Evolutionary conservation across 1,140 invertebrate species (phyloP).

Genomic region (Pinna nobilis): DNA sequence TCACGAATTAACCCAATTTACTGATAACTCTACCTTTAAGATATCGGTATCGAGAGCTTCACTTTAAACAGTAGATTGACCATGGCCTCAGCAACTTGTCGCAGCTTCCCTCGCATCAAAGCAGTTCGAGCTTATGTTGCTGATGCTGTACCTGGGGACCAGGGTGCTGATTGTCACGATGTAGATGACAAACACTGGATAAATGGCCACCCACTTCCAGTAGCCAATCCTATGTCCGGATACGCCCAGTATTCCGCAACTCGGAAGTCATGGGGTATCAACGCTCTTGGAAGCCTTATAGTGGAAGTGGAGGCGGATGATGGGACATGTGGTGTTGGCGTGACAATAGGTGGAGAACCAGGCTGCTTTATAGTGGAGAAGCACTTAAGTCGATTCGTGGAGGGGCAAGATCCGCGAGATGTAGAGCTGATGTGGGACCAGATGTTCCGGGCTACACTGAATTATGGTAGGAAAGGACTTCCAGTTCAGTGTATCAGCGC

Average conservation of each 20-base stretch:
- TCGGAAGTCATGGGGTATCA: slow-evolving; percentile 70
- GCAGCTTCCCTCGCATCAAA: slow-evolving; percentile 58
- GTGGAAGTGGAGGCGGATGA: slow-evolving; percentile 69
- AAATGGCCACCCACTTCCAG: slow-evolving; percentile 59
- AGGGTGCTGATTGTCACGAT: slow-evolving; percentile 70
- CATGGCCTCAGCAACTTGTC: neutral
- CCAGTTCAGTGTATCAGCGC: slow-evolving; percentile 69
- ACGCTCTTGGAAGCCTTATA: slow-evolving; percentile 65
- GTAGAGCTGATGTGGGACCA: slow-evolving; percentile 70
- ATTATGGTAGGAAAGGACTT: slow-evolving; percentile 69
- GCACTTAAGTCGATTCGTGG: slow-evolving; percentile 69
- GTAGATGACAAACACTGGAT: slow-evolving; percentile 69
- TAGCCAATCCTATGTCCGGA: slow-evolving; percentile 67
- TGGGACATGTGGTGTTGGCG: slow-evolving; percentile 64
- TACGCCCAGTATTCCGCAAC: slow-evolving; percentile 62
- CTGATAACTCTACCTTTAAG: no score
- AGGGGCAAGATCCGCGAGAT: slow-evolving; percentile 68
- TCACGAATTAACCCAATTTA: no score
- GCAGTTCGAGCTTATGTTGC: slow-evolving; percentile 60
- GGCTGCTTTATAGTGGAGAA: slow-evolving; percentile 68
- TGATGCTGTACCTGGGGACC: slow-evolving; percentile 40
- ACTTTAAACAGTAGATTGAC: no score
- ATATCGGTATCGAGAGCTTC: no score
- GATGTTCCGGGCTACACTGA: slow-evolving; percentile 68
- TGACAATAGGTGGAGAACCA: slow-evolving; percentile 67